Evolutionary conservation across 2,797 vertebrate species (phyloP).

Genomic region (Parauchenoglanis punctatus): DNA sequence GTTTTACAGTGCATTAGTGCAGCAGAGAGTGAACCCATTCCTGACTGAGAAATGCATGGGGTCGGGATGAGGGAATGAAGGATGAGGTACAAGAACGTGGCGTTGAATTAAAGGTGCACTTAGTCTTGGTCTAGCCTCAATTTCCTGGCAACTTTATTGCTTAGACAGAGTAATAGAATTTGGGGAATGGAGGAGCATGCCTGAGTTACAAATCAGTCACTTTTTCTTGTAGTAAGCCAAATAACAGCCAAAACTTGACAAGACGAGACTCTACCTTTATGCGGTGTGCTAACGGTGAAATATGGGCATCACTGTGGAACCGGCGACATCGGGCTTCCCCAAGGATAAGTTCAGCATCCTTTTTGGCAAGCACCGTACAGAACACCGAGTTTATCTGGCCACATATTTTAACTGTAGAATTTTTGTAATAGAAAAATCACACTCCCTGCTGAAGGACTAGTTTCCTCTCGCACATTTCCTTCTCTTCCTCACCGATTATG

Average conservation of each 20-base stretch:
- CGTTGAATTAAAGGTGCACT: slow-evolving; percentile 34
- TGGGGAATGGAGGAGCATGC: slow-evolving; percentile 34
- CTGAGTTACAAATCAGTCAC: slow-evolving; percentile 41
- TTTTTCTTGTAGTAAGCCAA: slow-evolving; percentile 23
- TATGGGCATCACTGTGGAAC: neutral
- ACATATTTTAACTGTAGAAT: neutral
- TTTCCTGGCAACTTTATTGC: slow-evolving; percentile 21
- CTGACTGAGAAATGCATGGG: neutral
- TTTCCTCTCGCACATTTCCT: neutral
- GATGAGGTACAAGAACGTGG: neutral
- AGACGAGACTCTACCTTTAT: slow-evolving; percentile 16
- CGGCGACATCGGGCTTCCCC: neutral
- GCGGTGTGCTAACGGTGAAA: neutral
- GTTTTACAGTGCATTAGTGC: slow-evolving; percentile 11
- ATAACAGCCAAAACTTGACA: slow-evolving; percentile 9
- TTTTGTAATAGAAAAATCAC: neutral
- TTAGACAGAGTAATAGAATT: slow-evolving; percentile 32
- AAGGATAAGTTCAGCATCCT: slow-evolving; percentile 4
- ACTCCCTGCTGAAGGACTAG: neutral
- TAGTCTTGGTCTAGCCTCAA: slow-evolving; percentile 24
- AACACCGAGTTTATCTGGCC: neutral
- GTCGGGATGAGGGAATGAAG: slow-evolving; percentile 5
- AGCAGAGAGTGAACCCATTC: neutral
- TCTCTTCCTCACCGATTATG: neutral
- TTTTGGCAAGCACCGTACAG: neutral